Evolutionary conservation across 1,140 invertebrate species (phyloP).

Genomic region (Drosophila miranda): DNA sequence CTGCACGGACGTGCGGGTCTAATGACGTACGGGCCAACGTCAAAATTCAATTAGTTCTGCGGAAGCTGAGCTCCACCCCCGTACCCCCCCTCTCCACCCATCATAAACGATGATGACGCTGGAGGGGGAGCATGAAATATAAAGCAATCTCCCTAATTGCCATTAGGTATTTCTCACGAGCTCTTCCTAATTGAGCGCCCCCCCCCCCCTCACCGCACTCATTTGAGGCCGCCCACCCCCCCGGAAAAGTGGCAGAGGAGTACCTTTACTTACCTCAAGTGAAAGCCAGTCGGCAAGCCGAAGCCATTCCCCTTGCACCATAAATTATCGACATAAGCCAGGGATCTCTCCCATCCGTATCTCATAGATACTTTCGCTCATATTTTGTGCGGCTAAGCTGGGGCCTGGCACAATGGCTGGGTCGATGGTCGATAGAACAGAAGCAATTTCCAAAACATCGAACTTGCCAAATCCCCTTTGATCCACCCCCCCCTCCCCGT

Average conservation of each 20-base stretch:
- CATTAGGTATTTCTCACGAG: constrained; percentile 51
- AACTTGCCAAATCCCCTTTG: constrained; percentile 71
- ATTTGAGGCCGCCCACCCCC: constrained; percentile 50
- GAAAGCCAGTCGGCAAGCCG: constrained; percentile 10
- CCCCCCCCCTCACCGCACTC: too few species aligned
- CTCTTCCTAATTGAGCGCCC: constrained; percentile 43
- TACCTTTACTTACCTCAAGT: constrained; percentile 5
- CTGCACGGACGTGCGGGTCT: constrained; percentile 12
- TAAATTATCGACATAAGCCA: constrained; percentile 71
- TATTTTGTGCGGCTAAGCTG: constrained; percentile 66
- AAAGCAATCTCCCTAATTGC: constrained; percentile 78
- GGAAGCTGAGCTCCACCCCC: constrained; percentile 10
- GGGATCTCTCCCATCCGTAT: constrained; percentile 31
- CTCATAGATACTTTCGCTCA: constrained; percentile 71
- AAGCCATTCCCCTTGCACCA: constrained; percentile 15
- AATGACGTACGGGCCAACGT: constrained; percentile 63
- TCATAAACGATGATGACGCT: constrained; percentile 74
- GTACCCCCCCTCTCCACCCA: not conserved
- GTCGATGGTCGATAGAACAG: constrained; percentile 26
- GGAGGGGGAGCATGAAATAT: constrained; percentile 60
- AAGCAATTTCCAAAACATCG: constrained; percentile 57
- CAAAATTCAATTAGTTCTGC: constrained; percentile 70
- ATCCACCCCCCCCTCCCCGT: constrained; percentile 16
- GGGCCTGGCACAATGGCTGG: constrained; percentile 10
- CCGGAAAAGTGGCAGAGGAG: not conserved